Conservation (phyloP, 2,888 invertebrate species). For the Ephialtes manifestator region DNA sequence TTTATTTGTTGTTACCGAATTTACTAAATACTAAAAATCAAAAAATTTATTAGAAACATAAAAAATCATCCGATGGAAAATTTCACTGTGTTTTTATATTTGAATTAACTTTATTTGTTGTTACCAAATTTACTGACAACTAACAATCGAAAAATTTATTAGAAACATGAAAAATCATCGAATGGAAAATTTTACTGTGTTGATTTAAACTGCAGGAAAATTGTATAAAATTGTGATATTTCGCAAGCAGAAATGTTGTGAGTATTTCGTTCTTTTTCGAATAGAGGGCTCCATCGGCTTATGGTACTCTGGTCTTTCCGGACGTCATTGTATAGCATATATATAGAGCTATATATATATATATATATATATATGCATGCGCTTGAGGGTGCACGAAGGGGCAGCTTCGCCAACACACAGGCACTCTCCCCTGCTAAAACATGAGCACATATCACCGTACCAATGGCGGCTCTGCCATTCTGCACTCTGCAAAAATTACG, state of each 20-base stretch:
- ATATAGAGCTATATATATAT: constrained; percentile 20
- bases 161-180: too few relatives aligned
- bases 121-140: too few relatives aligned
- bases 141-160: too few relatives aligned
- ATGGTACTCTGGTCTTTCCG: constrained; percentile 2
- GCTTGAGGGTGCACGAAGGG: constrained; percentile 64
- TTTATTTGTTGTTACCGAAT: too few relatives aligned
- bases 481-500: constrained; percentile 21
- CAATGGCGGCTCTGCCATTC: constrained; percentile 65
- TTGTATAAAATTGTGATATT: background rate
- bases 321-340: constrained; percentile 18
- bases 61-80: too few relatives aligned
- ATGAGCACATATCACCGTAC: constrained; percentile 65
- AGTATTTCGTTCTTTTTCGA: background rate
- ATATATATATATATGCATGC: constrained; percentile 54
- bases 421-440: constrained; percentile 47
- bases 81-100: too few relatives aligned
- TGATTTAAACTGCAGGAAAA: too few relatives aligned
- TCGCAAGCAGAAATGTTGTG: background rate
- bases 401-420: constrained; percentile 52
- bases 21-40: too few relatives aligned
- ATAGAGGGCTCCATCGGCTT: constrained; percentile 1
- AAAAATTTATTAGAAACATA: too few relatives aligned
- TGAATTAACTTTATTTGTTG: too few relatives aligned
- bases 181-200: too few relatives aligned